Evolutionary conservation across 2,888 invertebrate species (phyloP).

Genomic region (Perizoma affinitatum): DNA sequence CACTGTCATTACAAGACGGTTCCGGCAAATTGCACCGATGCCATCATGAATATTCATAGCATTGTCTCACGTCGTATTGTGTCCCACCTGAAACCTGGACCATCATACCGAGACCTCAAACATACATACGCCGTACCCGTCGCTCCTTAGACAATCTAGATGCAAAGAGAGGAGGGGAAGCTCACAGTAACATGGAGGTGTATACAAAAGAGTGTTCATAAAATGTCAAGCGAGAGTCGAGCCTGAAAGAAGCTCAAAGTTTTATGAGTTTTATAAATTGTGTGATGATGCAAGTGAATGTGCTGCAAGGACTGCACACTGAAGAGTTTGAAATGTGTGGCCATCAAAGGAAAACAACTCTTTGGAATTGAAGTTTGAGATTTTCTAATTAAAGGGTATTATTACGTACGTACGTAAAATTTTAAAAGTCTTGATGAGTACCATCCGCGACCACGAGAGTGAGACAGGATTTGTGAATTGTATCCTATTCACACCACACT

Average conservation of each 20-base stretch:
- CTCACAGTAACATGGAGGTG: conserved; percentile 42
- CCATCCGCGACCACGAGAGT: no score
- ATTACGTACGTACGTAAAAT: no score
- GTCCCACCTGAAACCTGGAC: conserved; percentile 55
- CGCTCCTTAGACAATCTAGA: neutral
- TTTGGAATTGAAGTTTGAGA: neutral
- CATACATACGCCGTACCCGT: conserved; percentile 17
- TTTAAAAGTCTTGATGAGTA: no score
- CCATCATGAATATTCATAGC: conserved; percentile 79
- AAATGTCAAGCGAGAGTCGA: conserved; percentile 65
- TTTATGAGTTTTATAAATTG: conserved; percentile 52
- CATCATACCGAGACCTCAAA: conserved; percentile 47
- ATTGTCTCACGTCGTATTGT: conserved; percentile 76
- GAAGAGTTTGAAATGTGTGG: neutral
- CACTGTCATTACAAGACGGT: conserved; percentile 78
- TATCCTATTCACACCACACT: no score
- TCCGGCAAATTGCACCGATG: conserved; percentile 76
- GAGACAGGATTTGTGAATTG: no score
- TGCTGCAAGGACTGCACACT: conserved; percentile 5
- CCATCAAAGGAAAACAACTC: neutral
- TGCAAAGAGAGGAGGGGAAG: conserved; percentile 32
- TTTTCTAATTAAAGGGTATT: no score
- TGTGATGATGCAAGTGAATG: conserved; percentile 22
- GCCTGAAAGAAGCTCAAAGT: conserved; percentile 55
- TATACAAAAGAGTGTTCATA: conserved; percentile 68